Base-by-base conservation (phyloP, 2,888 invertebrate genomes). In the Acleris cristana region DNA sequence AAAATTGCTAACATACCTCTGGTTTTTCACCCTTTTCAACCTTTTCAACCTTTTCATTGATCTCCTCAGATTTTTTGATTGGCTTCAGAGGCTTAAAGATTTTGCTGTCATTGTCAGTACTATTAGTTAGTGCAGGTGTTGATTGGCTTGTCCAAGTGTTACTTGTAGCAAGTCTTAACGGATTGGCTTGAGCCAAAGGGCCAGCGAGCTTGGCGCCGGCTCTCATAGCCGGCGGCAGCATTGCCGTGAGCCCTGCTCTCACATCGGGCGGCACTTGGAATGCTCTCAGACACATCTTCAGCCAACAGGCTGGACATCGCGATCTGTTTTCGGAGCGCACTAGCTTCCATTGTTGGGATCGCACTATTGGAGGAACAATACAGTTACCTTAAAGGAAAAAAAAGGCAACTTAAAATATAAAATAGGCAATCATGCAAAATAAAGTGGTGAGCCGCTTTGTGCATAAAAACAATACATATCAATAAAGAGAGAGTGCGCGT, bases 251-350 rank as follows among this genome's bases (percentile, higher is more conserved):
- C 60, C 95, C 95, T 70, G 95, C 93, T 80, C 95, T 95, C 69
- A 96, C 92, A 51, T 94, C 94, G 34, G 94, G 90, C 60, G 97
- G 96, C 81, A 97, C 95, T 86, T 96, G 96, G 85, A 96, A 96
- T 69, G 96, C 95, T 78, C 95, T 95, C 54, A 97, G 89, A 83
- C 97, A 97, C 93, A 96, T 95, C 87, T 96, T 96, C 14, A 98
- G 93, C 97, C 98, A 97, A 85, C 98, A 98, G 18, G 97, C 97
- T 62, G 96, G 95, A 87, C 98, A 98, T 48, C 97, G 93, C 51
- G 96, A 94, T 80, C 95, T 95, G 80, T 95, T 95, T 40, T 96
- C 94, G 83, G 95, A 95, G 73, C 94, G 89, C 68, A 94, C 90
- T 74, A 95, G 85, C 78, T 95, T 95, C 95, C 95, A 95, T 76